phyloP scores from a whole-genome alignment of 53 echinoderm and acorn worm species.

The Crossaster papposus region DNA sequence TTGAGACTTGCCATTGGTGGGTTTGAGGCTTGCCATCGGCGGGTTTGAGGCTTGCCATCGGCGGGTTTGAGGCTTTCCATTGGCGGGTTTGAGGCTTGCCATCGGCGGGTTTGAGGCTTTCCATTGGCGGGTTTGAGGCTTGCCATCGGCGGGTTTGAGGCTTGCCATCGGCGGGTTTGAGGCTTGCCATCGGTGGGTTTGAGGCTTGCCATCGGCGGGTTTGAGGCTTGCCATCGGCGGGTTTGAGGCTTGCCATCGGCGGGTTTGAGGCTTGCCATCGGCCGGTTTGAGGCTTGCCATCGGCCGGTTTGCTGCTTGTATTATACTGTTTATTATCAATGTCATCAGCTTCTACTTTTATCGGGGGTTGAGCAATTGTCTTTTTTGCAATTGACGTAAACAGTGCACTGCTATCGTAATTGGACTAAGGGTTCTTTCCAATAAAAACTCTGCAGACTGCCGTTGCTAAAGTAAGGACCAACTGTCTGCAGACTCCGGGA shows the following conservation, averaged over 20 bases:
- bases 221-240: too few relatives aligned
- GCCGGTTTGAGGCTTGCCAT: constrained; percentile 72
- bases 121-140: constrained; percentile 88
- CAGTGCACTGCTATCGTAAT: not conserved
- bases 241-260: constrained; percentile 85
- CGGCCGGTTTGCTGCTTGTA: not conserved
- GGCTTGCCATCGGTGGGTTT: constrained; percentile 87
- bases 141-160: constrained; percentile 91
- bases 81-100: constrained; percentile 88
- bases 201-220: too few relatives aligned
- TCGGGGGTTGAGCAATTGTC: not conserved
- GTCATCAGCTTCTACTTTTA: not conserved
- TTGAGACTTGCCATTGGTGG: constrained; percentile 64
- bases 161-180: constrained; percentile 93
- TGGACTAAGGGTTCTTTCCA: too few relatives aligned
- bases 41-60: too few relatives aligned
- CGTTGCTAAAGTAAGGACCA: too few relatives aligned
- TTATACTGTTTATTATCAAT: not conserved
- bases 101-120: constrained; percentile 88
- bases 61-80: constrained; percentile 85
- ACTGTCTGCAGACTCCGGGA: too few relatives aligned
- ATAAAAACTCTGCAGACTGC: too few relatives aligned
- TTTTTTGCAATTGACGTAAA: not conserved
- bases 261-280: constrained; percentile 90
- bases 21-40: too few relatives aligned